Conservation (phyloP, 2,888 invertebrate species). For the Chalcosyrphus nemorum region DNA sequence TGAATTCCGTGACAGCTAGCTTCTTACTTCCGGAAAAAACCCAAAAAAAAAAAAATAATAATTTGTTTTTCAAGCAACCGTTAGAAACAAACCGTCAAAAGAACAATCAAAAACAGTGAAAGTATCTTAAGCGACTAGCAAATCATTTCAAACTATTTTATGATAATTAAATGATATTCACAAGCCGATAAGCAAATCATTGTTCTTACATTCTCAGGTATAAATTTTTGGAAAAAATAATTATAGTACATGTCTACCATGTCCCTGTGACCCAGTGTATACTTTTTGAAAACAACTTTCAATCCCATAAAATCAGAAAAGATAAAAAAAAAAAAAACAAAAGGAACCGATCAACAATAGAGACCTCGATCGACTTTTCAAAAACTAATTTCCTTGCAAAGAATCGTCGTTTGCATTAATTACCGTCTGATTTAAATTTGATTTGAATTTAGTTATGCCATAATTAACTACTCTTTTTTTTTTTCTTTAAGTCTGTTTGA, state of each 20-base stretch:
- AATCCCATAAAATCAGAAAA: neutral
- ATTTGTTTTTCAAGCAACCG: neutral
- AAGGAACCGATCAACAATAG: neutral
- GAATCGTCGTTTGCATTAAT: neutral
- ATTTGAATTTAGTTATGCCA: neutral
- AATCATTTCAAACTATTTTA: conserved; percentile 1
- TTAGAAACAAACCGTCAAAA: neutral
- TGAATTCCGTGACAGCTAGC: neutral
- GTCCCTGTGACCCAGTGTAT: too few species aligned
- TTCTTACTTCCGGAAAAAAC: conserved; percentile 7
- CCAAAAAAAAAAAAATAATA: neutral
- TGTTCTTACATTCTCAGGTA: neutral
- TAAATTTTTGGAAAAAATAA: neutral
- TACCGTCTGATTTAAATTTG: neutral
- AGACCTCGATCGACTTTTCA: neutral
- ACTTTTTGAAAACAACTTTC: neutral
- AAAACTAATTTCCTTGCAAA: neutral
- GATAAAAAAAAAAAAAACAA: too few species aligned
- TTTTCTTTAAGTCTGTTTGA: neutral
- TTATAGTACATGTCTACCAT: neutral
- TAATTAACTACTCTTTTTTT: neutral
- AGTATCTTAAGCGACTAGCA: neutral
- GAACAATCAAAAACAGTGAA: conserved; percentile 21
- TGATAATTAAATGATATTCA: conserved; percentile 7
- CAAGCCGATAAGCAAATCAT: conserved; percentile 6